Base-by-base conservation (phyloP, 2,113 vertebrate species). In the Jaculus jaculus region DNA sequence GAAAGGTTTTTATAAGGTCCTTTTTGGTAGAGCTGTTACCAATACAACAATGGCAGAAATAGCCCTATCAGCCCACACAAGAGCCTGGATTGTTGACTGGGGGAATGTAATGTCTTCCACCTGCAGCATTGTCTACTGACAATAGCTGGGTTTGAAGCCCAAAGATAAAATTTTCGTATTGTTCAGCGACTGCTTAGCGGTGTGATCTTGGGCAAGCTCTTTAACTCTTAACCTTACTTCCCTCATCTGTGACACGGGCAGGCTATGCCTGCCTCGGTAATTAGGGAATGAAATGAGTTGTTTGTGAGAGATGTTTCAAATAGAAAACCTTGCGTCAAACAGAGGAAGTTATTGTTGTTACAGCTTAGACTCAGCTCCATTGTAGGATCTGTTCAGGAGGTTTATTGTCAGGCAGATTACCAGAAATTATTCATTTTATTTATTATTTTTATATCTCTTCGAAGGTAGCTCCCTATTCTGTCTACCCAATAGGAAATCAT, bases 371-470 rank as follows among this genome's bases (percentile, higher is more conserved):
- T 16, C 54, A 54, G 66, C 5, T 54, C 42, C 58, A 96, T 72
- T 23, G 47, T 32, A 65, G 17, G 23, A n/a, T 87, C 42, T 68
- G 24, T 78, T 78, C 68, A 32, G 39, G 47, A 93, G 47, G 21
- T 37, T 47, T 93, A 32, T 77, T 83, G 30, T 94, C 26, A 92
- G 91, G 51, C 18, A 47, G 87, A 75, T 88, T 66, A 78, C 58
- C 42, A 51, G 89, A 82, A 75, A 75, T 84, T 92, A 87, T 74
- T 94, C 84, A 47, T 66, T 79, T 86, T 72, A 73, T 32, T 58
- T 54, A 84, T 84, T 88, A 58, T 81, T 78, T 72, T 87, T 81
- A 69, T 86, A 23, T 91, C 39, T 94, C 37, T 61, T 92, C 84
- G 72, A 80, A 85, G 65, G 77, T 87, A 80, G 74, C 66, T 95